A percentile compares a stretch with the other conserved stretches of the same genome.
phyloP scores from a whole-genome alignment of 2,888 invertebrate species.

The Eupithecia exiguata region DNA sequence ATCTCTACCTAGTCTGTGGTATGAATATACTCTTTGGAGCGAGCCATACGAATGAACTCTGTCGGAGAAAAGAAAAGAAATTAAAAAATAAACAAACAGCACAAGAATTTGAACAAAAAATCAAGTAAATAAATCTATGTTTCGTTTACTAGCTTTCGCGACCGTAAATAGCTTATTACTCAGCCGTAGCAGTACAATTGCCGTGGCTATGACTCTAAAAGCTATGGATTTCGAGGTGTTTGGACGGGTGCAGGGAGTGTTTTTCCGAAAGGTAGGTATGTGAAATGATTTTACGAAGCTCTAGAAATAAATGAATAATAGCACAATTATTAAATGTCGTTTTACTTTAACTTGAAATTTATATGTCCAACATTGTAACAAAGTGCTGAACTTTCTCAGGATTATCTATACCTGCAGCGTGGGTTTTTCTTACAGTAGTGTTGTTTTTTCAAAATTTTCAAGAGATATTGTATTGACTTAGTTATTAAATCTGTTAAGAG shows the following conservation, averaged over 20 bases:
- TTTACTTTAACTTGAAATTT: not conserved
- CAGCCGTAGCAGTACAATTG: conserved; percentile 44
- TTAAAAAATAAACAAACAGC: too few species aligned
- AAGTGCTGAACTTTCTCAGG: not conserved
- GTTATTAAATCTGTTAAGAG: too few species aligned
- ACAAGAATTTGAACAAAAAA: not conserved
- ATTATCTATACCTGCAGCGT: not conserved
- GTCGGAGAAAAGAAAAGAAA: too few species aligned
- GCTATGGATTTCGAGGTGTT: conserved; percentile 84
- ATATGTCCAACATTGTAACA: not conserved
- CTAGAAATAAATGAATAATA: not conserved
- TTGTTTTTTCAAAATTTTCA: too few species aligned
- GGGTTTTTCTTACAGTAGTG: too few species aligned
- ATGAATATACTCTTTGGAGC: too few species aligned
- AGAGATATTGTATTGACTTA: too few species aligned
- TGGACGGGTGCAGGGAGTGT: conserved; percentile 86
- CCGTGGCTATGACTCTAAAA: conserved; percentile 55
- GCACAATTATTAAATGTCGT: not conserved
- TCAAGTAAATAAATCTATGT: conserved; percentile 48
- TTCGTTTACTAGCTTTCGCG: conserved; percentile 60
- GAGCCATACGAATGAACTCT: too few species aligned
- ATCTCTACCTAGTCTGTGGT: too few species aligned
- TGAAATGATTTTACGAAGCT: not conserved
- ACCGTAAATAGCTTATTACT: conserved; percentile 53
- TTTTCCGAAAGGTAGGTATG: conserved; percentile 86